Conservation (phyloP, 1,140 invertebrate genomes). For the Physella acuta region DNA sequence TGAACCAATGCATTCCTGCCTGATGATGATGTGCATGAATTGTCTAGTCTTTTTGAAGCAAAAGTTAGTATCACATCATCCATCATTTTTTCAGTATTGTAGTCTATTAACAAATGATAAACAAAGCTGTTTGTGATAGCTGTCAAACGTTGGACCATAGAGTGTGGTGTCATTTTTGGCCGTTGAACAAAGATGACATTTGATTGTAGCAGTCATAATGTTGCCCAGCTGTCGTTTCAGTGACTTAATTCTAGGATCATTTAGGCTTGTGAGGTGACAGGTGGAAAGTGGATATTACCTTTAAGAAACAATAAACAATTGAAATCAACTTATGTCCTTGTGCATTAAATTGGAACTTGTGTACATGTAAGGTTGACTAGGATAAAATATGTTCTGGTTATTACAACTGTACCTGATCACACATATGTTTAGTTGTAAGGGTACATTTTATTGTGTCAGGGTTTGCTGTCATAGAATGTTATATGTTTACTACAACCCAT, state of each 20-base stretch:
- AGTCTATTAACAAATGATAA: neutral
- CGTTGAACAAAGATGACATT: no score
- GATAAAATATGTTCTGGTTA: no score
- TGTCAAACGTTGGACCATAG: neutral
- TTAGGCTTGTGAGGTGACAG: no score
- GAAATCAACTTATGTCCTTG: no score
- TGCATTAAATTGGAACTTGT: no score
- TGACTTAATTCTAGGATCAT: no score
- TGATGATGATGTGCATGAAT: neutral
- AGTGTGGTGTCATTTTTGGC: neutral
- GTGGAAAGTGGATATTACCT: no score
- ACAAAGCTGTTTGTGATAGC: neutral
- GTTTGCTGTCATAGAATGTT: neutral
- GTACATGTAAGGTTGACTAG: no score
- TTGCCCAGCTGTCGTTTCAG: no score
- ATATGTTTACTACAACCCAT: neutral
- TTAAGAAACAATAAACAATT: no score
- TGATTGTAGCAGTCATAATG: no score
- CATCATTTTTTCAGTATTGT: neutral
- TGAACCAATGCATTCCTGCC: constrained; percentile 5
- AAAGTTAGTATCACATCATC: neutral
- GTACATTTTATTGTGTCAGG: neutral
- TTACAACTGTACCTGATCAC: constrained; percentile 13
- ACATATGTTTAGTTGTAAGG: constrained; percentile 16
- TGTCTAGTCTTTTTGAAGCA: constrained; percentile 1